Evolutionary conservation across 1,140 invertebrate species (phyloP), one percentile per base, ranked within the genome.

Genomic region (Eueides isabella): DNA sequence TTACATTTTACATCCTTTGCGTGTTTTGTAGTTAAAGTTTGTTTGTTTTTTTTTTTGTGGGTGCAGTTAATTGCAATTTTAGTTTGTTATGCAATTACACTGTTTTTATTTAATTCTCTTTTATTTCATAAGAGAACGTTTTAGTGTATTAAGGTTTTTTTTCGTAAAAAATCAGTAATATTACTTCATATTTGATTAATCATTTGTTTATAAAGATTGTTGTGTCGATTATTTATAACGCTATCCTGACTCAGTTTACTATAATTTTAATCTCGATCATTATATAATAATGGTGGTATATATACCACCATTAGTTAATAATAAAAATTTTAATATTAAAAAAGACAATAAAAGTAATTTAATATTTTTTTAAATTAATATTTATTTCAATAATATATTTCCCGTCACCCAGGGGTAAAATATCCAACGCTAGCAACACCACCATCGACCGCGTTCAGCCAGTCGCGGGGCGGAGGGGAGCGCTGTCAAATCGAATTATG

Each of bases 401-500:
- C 11, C 3, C 23, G 5, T 26, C 1, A 23, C 2, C n/a, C n/a
- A 23, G 26, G 48, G 48, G 48, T 55, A 55, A 55, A 48, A 55
- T 26, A 55, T 55, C 19, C 2, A 55, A 30, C 35, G 61, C 69
- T 84, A 79, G 83, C 85, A 90, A 88, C 88, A 83, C 85, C 35
- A 81, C 33, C 29, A 90, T 91, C 89, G 90, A 90, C 87, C 89
- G 90, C 78, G 69, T 70, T 63, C 71, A 26, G 74, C 67, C 74
- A 70, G 76, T 72, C 71, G 82, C 74, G 80, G 72, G 83, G 76
- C 78, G 78, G 83, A 66, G 80, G 83, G 80, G 81, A 76, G 81
- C 79, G 83, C 85, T 92, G 90, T 92, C 90, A 92, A 90, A 90
- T 86, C 80, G 85, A 86, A 90, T 89, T 86, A 90, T 67, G 69